A percentile compares a stretch with the other conserved stretches of the same genome.
Conservation (phyloP, 1,140 invertebrate genomes). For the Drosophila tropicalis region DNA sequence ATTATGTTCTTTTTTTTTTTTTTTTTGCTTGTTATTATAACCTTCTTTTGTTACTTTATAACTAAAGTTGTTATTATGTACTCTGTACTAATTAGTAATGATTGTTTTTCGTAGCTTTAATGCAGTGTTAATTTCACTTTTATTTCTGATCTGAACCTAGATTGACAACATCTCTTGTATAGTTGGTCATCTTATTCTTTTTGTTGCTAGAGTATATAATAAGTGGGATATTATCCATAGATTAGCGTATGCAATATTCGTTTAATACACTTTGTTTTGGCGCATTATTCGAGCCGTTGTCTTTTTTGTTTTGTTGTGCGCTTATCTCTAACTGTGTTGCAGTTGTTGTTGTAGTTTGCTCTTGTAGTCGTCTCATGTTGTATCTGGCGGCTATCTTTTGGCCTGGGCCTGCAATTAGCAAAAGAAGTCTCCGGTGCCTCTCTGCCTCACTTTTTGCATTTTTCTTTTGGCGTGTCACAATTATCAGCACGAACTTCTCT, state of each 20-base stretch:
- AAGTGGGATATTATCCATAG: background rate
- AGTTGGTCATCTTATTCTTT: no score
- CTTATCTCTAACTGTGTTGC: slow-evolving; percentile 23
- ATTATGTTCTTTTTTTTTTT: no score
- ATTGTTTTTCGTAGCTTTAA: no score
- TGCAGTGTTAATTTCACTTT: no score
- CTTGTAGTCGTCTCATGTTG: slow-evolving; percentile 20
- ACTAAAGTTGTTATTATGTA: no score
- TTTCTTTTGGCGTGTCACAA: slow-evolving; percentile 58
- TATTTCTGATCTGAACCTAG: background rate
- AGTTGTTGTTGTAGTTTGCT: slow-evolving; percentile 15
- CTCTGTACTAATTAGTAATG: no score
- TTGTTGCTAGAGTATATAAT: background rate
- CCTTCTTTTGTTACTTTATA: no score
- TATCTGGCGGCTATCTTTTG: slow-evolving; percentile 23
- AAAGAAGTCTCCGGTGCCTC: slow-evolving; percentile 4
- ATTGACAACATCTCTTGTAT: no score
- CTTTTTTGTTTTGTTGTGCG: background rate
- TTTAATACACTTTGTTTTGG: background rate
- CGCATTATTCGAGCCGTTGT: background rate
- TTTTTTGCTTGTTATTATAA: no score
- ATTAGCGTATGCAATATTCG: slow-evolving; percentile 6
- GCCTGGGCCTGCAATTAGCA: slow-evolving; percentile 45
- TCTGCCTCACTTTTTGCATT: slow-evolving; percentile 22
- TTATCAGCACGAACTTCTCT: slow-evolving; percentile 70